These are phyloP conservation scores for Azemiops feae DNA, from an alignment of 2,113 vertebrate species.

Conservation along the genomic window DNA sequence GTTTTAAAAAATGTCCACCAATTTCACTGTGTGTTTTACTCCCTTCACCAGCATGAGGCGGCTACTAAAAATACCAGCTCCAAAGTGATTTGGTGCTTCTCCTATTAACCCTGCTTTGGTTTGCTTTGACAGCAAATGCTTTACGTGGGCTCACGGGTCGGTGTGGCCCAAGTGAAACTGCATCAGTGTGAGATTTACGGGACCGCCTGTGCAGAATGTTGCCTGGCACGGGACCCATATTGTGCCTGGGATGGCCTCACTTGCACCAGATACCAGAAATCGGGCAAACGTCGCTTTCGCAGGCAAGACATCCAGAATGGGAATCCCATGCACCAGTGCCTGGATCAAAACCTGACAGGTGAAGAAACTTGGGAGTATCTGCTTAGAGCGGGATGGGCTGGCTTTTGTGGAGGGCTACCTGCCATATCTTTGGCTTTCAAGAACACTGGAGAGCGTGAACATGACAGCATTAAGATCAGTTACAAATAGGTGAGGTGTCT, in stretches of 20 bases:
- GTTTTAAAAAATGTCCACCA: neutral
- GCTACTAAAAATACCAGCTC: neutral
- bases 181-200: slow-evolving; percentile 89
- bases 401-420: neutral
- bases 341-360: slow-evolving; percentile 85
- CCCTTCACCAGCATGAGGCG: neutral
- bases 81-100: neutral
- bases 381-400: neutral
- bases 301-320: slow-evolving; percentile 81
- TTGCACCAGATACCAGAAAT: slow-evolving; percentile 76
- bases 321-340: slow-evolving; percentile 85
- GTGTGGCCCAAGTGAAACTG: slow-evolving; percentile 82
- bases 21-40: neutral
- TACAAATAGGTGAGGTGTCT: neutral
- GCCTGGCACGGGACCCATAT: slow-evolving; percentile 92
- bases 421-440: neutral
- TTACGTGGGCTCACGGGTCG: slow-evolving; percentile 81
- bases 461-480: neutral
- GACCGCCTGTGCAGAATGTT: slow-evolving; percentile 89
- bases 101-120: neutral
- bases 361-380: slow-evolving; percentile 36
- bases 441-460: neutral
- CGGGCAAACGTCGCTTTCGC: slow-evolving; percentile 81
- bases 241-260: slow-evolving; percentile 87
- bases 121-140: slow-evolving; percentile 79